Evolutionary conservation across 2,797 vertebrate genomes (phyloP), one percentile per base, ranked within the genome.

Genomic region (Ctenopoma kingsleyae): DNA sequence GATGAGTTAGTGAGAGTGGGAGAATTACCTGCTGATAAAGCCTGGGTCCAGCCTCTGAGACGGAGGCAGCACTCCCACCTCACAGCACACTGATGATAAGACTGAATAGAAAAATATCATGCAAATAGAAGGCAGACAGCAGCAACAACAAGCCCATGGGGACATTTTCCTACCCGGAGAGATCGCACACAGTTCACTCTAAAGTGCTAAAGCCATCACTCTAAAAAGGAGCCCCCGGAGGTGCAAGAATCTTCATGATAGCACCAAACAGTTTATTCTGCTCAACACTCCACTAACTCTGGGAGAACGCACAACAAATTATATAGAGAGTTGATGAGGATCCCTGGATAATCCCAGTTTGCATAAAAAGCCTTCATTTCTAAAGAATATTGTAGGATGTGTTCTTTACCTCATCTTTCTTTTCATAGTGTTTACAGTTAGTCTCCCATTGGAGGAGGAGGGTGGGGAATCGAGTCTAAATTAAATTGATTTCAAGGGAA

Each of bases 21-120:
- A 91, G 91, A 92, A 93, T 91, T 90, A 92, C 91, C 90, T 90
- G 89, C 87, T 83, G 90, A 92, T 92, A 92, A 91, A 92, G 88
- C 81, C 79, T 73, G 83, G 78, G 89, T 92, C 92, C 91, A 91
- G 87, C 90, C 90, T 91, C 87, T 91, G 91, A 93, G 88, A 93
- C 87, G 92, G 87, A 89, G 87, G 87, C 85, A 89, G 88, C 90
- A 84, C 89, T 90, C 88, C 91, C 88, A 89, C 87, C 91, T 90
- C 92, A 87, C 88, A 91, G 91, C 88, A 84, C 80, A 89, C 84
- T 66, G 87, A 73, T 78, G 92, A 94, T 93, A 92, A 92, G 90
- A 76, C 83, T 91, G 88, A 92, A 92, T 89, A 91, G 89, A 90
- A 89, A 89, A 92, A 92, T 92, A 92, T 90, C 91, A 92, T 92